Evolutionary conservation across 2,888 invertebrate genomes (phyloP), one percentile per base, ranked within the genome.

Genomic region (Scaptomyza caliginosa): DNA sequence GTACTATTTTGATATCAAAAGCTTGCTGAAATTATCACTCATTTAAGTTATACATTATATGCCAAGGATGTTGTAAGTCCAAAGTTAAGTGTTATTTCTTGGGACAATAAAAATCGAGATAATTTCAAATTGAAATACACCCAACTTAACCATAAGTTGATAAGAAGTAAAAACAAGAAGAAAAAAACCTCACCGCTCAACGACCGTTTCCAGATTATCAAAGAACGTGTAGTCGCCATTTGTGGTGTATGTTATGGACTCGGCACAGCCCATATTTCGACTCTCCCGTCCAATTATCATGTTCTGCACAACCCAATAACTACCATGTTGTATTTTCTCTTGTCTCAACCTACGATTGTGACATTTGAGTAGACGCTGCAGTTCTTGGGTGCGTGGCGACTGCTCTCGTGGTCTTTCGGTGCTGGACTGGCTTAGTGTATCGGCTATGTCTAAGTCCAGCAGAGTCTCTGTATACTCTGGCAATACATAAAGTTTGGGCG

Each of bases 161-260:
- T 43, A 43, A 43, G n/a, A 43, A 43, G 4, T 6, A 13, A 10
- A 7, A 2, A 3, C 7, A 4, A n/a, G n/a, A n/a, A n/a, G n/a
- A n/a, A n/a, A n/a, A n/a, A n/a, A n/a, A n/a, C 77, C 81, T 81
- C 40, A 91, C 91, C 91, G 88, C 4, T 75, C 91, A 58, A 93
- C 88, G 49, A 95, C 85, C 2, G 93, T 93, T 67, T 92, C 92
- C 65, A 94, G 88, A 89, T 94, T 94, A 75, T 94, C 93, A 69
- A 95, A 92, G 90, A 94, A 95, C 7, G 94, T 94, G 79, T 92
- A 94, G 79, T 95, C 94, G 0, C 93, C 94, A 86, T 95, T 94
- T 0, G 95, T 95, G 10, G 94, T 94, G 78, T 94, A 94, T 0
- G 95, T 95, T 30, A 95, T 92, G 60, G 93, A 93, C 77, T 94